phyloP scores from a whole-genome alignment of 2,797 vertebrate species.

The Pyrocephalus nanus region DNA sequence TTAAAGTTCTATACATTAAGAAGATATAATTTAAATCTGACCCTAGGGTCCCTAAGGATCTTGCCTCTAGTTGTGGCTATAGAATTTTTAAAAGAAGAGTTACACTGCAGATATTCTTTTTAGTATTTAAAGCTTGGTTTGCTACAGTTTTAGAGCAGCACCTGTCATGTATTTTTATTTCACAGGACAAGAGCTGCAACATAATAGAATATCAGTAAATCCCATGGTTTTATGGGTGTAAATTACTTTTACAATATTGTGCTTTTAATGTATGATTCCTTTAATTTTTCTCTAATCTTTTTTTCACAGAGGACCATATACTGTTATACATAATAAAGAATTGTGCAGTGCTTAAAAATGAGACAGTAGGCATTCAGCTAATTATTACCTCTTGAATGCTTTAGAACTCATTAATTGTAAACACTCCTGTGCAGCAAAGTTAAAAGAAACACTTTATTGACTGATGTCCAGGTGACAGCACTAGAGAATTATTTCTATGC shows the following conservation, averaged over 20 bases:
- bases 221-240: not conserved
- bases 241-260: not conserved
- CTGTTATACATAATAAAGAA: not conserved
- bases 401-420: not conserved
- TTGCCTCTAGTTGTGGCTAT: accelerated
- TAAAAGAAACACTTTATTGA: not conserved
- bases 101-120: not conserved
- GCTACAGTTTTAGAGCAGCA: not conserved
- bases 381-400: not conserved
- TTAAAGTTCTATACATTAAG: not conserved
- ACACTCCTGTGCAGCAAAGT: not conserved
- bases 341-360: not conserved
- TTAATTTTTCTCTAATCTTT: not conserved
- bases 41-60: not conserved
- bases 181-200: not conserved
- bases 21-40: not conserved
- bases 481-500: not conserved
- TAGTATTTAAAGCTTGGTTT: not conserved
- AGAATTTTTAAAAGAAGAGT: not conserved
- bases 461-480: not conserved
- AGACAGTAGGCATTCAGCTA: not conserved
- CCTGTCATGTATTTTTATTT: not conserved
- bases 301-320: not conserved
- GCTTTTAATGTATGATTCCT: not conserved
- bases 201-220: not conserved